Evolutionary conservation across 2,113 vertebrate genomes (phyloP).

Genomic region (Sigmodon hispidus): DNA sequence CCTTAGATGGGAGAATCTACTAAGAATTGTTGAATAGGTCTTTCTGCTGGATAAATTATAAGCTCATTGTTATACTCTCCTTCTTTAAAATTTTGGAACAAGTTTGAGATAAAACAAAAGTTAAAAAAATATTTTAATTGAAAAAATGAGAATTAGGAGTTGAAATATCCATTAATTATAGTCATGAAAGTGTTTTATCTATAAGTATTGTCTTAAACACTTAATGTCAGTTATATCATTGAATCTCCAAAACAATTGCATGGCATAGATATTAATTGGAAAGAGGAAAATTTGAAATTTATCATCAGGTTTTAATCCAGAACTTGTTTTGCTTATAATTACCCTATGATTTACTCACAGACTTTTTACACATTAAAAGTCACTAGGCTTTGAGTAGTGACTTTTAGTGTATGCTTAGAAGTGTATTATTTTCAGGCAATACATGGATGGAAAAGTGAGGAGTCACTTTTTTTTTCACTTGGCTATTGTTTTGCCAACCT

Average conservation of each 20-base stretch:
- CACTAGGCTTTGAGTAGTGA: not conserved
- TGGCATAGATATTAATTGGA: not conserved
- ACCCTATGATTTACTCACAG: not conserved
- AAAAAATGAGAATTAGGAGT: not conserved
- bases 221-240: not conserved
- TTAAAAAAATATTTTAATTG: no score
- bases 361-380: not conserved
- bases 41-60: not conserved
- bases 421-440: not conserved
- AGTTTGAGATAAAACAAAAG: not conserved
- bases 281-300: not conserved
- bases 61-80: not conserved
- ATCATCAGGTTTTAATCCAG: not conserved
- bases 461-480: not conserved
- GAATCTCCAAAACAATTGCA: not conserved
- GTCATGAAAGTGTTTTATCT: not conserved
- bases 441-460: not conserved
- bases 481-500: not conserved
- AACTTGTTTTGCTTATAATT: not conserved
- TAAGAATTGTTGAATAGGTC: not conserved
- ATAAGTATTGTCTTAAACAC: not conserved
- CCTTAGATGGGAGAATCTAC: not conserved
- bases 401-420: no score
- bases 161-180: not conserved
- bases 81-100: constrained; percentile 16